Conservation (phyloP, 2,797 vertebrate genomes). For the Sparidentex hasta region DNA sequence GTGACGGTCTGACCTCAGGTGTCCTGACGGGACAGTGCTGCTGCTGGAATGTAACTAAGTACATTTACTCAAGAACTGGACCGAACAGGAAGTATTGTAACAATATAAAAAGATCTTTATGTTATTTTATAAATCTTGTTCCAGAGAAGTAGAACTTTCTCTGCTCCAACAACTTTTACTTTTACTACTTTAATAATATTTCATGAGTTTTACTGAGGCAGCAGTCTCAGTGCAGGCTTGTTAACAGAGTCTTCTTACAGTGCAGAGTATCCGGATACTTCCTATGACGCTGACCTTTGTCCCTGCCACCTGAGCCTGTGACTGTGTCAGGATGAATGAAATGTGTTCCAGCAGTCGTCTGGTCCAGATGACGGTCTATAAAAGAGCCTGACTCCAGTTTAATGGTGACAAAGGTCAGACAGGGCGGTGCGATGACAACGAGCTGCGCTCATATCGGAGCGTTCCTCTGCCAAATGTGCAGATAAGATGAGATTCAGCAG, state of each 20-base stretch:
- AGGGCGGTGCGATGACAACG: neutral
- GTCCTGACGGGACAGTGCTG: too few relatives aligned
- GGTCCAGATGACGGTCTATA: neutral
- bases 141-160: too few relatives aligned
- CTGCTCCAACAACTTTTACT: too few relatives aligned
- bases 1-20: too few relatives aligned
- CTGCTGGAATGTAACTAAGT: too few relatives aligned
- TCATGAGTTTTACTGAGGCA: neutral
- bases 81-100: too few relatives aligned
- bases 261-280: neutral
- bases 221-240: neutral
- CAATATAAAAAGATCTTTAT: too few relatives aligned
- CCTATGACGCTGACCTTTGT: neutral
- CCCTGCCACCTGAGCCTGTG: neutral
- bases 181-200: neutral
- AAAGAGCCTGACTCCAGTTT: constrained; percentile 16
- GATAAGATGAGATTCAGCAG: constrained; percentile 51
- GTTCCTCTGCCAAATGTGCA: constrained; percentile 9
- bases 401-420: constrained; percentile 53
- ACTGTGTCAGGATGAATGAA: neutral
- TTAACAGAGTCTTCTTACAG: neutral
- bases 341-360: neutral
- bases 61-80: too few relatives aligned
- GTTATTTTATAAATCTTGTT: too few relatives aligned
- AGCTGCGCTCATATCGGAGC: neutral